Base-by-base conservation (phyloP, 1,140 invertebrate species). In the Drosophila bifasciata region DNA sequence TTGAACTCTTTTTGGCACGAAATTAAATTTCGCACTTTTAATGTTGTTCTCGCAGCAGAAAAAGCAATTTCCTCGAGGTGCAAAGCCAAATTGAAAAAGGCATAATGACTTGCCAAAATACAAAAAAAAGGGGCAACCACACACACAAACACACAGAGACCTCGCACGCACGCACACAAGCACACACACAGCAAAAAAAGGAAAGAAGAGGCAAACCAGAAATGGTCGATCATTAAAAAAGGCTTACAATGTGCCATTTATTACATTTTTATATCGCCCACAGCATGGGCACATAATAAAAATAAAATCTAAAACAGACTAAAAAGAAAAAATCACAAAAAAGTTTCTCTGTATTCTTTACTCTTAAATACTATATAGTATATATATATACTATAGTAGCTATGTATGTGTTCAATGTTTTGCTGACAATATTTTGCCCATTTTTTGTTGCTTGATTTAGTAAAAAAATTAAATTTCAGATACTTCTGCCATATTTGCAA, bases 1-100 rank as follows among this genome's bases (percentile, higher is more conserved):
- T 48, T 57, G 49, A 72, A 68, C 62, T 76, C 51, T 44, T 80
- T 48, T 46, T 36, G 21, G 28, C 13, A 9, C 23, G 19, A 85
- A 85, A 85, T 85, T 85, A 72, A 85, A 85, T 86, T 85, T 85
- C 46, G 63, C 77, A 86, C 68, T 86, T 86, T 80, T 81, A 85
- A 77, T 86, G 81, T 79, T 69, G 23, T 55, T 6, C 7, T 21
- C 28, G 72, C 70, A 61, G 60, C 71, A 84, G n/a, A 79, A 81
- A 85, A 86, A 49, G 77, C 77, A 85, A 86, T 85, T 85, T 85
- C 76, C 81, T 80, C 53, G 63, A 86, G 80, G 76, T 80, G 80
- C 53, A 81, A 85, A 77, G 62, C 49, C 59, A 86, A 85, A 85
- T 86, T 86, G 80, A 80, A 85, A 36, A 36, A 36, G 32, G 32